A percentile compares a stretch with the other conserved stretches of the same genome.
Evolutionary conservation across 2,797 vertebrate genomes (phyloP).

Genomic region (Jordanella pulchra): DNA sequence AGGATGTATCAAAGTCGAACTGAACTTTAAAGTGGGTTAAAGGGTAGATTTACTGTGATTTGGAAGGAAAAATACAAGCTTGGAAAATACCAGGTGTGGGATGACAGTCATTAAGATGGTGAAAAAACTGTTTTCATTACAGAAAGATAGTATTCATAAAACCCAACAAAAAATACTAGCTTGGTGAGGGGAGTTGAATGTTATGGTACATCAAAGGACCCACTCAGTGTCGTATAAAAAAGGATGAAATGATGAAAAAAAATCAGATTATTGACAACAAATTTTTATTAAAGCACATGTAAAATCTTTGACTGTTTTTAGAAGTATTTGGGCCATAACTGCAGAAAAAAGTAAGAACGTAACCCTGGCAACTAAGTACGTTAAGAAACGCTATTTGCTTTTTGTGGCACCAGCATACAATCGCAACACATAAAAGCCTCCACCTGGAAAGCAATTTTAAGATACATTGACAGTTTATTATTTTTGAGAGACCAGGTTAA

Average conservation of each 20-base stretch:
- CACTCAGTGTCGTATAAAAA: neutral
- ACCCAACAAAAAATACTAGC: neutral
- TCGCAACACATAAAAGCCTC: neutral
- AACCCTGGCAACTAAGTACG: slow-evolving; percentile 3
- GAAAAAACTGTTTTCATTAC: neutral
- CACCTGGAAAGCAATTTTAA: neutral
- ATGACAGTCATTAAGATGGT: neutral
- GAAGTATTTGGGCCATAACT: neutral
- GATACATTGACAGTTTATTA: neutral
- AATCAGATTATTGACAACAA: neutral
- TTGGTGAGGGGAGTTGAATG: neutral
- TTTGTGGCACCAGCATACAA: neutral
- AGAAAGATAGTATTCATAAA: neutral
- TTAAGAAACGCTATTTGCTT: neutral
- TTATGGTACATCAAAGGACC: neutral
- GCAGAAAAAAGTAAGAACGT: neutral
- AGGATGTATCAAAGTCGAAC: neutral
- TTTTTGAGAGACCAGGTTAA: neutral
- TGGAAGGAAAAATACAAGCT: too few species aligned
- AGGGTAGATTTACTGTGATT: neutral
- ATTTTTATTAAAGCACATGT: neutral
- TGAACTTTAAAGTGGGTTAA: neutral
- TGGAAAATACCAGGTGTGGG: too few species aligned
- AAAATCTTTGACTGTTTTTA: neutral
- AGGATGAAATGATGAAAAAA: neutral